Base-by-base conservation (phyloP, 2,888 invertebrate genomes). In the Heliothis peltigera region DNA sequence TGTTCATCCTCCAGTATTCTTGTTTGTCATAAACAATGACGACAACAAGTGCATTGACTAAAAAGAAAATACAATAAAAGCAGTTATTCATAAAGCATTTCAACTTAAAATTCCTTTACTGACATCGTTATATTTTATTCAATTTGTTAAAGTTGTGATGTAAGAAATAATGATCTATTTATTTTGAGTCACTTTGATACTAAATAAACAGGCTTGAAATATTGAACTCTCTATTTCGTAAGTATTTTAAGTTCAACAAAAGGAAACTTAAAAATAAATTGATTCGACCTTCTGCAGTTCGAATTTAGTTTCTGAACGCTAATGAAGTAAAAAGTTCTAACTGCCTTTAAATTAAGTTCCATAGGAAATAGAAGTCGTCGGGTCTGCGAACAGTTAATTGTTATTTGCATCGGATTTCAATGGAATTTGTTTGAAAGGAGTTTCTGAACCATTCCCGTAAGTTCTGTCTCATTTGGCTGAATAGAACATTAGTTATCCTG, bases 391-490 rank as follows among this genome's bases (percentile, higher is more conserved):
- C 42, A 65, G 54, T 57, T 69, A 57, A 73, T 76, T 77, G 53
- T 66, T 69, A 69, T 72, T 76, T 68, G 73, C 64, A 65, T 68
- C 64, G 32, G 32, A 58, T 75, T 79, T 75, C 58, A 59, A 71
- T 71, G 51, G 47, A 48, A 42, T 56, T 57, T 53, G 25, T 63
- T 65, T 54, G 44, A 59, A 56, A 54, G 32, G 39, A 48, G 43
- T 66, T 56, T 32, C 18, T 18, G 7, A 52, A 39, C 32, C 46
- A 19, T 57, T 71, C 51, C 43, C 51, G n/a, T 25, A 46, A 59
- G 25, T 6, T 18, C 47, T 18, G 25, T 46, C 19, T 21, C 3
- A 55, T 62, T 70, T 35, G 17, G n/a, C 44, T 64, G 17, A 49
- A 52, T 65, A 59, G 32, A 43, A 62, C 47, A 64, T 62, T 64